Evolutionary conservation across 2,113 vertebrate species (phyloP), one percentile per base, ranked within the genome.

Genomic region (Marmota flaviventris): DNA sequence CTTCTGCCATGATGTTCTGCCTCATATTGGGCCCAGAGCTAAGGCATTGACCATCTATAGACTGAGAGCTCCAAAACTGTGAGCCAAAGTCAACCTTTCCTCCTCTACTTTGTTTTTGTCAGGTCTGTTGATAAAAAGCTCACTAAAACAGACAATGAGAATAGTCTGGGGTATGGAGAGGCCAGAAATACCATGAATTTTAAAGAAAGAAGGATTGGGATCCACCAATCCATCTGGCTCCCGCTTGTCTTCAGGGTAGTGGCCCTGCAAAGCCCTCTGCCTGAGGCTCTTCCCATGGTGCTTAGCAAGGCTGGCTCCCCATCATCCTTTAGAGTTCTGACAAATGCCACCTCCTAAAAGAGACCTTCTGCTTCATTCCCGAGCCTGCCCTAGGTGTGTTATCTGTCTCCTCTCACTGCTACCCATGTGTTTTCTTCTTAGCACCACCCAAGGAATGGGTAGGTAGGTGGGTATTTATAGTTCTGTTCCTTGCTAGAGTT

Each of bases 341-440:
- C 13, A 18, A 25, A 25, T 3, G 25, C 42, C 0, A 0, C 5
- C 22, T 48, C 34, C 5, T 51, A 8, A 14, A 5, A 32, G 2
- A 37, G 70, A 56, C 78, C 42, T 13, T 29, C 48, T 56, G 17
- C 29, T 34, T 89, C 3, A 0, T 39, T 32, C 56, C 42, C 0
- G 0, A 91, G 65, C 6, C 0, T 4, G 0, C 20, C 37, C 9
- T 4, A 3, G 0, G 12, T 8, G 14, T 72, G 2, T 0, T 16
- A 29, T 1, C 32, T 5, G 24, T 1, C 32, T 5, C 42, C 63
- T 7, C 0, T 42, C n/a, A 1, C 6, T 1, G 5, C 29, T 34
- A 32, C 37, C 70, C 45, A 1, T 22, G 18, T 16, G 22, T 27
- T 13, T 85, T 12, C 82, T 42, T 25, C 83, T 58, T 2, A 18